These are phyloP conservation scores for Siderastrea radians DNA, from an alignment of 92 coral and sea anemone genomes.

Conservation along the genomic window DNA sequence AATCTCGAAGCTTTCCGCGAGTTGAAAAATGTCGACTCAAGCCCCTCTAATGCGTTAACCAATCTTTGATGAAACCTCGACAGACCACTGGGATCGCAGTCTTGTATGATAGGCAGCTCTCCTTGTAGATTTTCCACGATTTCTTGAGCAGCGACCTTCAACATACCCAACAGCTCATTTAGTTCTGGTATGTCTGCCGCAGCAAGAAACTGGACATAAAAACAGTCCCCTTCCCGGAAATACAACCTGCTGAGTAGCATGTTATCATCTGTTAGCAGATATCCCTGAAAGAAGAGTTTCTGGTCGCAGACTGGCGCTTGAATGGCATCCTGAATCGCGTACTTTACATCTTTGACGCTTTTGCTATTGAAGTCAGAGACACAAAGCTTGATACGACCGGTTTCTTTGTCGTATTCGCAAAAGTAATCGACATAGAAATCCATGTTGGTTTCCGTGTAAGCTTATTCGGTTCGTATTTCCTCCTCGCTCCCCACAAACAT, in stretches of 20 bases:
- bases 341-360: constrained; percentile 53
- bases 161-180: constrained; percentile 24
- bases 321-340: constrained; percentile 60
- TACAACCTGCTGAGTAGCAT: constrained; percentile 62
- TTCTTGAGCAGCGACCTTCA: constrained; percentile 58
- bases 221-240: constrained; percentile 73
- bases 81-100: background rate
- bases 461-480: too few relatives aligned
- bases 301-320: constrained; percentile 84
- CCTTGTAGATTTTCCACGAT: constrained; percentile 26
- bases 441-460: background rate
- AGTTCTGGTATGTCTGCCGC: constrained; percentile 67
- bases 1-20: constrained; percentile 75
- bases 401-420: background rate
- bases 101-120: constrained; percentile 15
- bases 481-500: too few relatives aligned
- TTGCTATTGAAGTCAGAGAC: constrained; percentile 21
- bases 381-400: constrained; percentile 23
- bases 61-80: background rate
- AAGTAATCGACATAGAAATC: constrained; percentile 17
- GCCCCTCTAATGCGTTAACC: constrained; percentile 1
- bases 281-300: constrained; percentile 64
- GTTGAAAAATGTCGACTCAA: constrained; percentile 34
- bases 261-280: constrained; percentile 52
- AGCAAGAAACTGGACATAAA: constrained; percentile 64